Evolutionary conservation across 2,888 invertebrate species (phyloP), one percentile per base, ranked within the genome.

Genomic region (Theodoxus fluviatilis): DNA sequence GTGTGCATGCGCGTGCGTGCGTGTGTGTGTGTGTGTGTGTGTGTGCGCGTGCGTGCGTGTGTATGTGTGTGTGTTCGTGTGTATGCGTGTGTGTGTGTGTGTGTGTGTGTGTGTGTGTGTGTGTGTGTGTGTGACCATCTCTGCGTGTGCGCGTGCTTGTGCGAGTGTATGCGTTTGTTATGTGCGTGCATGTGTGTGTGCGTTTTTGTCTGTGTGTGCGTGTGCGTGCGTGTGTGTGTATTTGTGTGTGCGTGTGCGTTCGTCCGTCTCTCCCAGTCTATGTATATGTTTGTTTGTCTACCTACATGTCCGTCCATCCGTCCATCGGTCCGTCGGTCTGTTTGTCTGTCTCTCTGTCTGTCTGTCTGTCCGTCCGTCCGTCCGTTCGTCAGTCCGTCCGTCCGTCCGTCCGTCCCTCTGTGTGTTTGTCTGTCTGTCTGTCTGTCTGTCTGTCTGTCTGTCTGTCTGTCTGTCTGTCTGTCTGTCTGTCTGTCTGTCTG

Each of bases 21-120:
- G 57, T 57, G 57, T 57, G 31, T 28, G 28, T 57, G 57, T 28
- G 57, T 57, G 57, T 28, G 57, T 25, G 57, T 28, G 57, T 57
- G 57, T 57, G 57, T 57, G 57, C 33, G 57, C 33, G 57, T 57
- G 28, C 33, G 57, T 57, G 57, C 33, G 57, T 57, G 57, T 57
- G 57, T 57, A 55, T 52, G 52, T 52, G 52, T 52, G 52, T 52
- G 6, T 52, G 52, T 52, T n/a, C n/a, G 18, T 52, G 52, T 9
- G 6, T 4, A 4, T 52, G 52, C 25, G 52, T 52, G 52, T 4
- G 7, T 52, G 52, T 52, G 52, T 52, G 52, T 52, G 52, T 52
- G 52, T 52, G 52, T 52, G 52, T 52, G 52, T 25, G 18, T 52
- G 52, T 52, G 52, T 52, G 52, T 52, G 52, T 52, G 52, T 52